These are phyloP conservation scores for Drosophila histrio DNA, from an alignment of 2,888 invertebrate genomes.

Conservation along the genomic window DNA sequence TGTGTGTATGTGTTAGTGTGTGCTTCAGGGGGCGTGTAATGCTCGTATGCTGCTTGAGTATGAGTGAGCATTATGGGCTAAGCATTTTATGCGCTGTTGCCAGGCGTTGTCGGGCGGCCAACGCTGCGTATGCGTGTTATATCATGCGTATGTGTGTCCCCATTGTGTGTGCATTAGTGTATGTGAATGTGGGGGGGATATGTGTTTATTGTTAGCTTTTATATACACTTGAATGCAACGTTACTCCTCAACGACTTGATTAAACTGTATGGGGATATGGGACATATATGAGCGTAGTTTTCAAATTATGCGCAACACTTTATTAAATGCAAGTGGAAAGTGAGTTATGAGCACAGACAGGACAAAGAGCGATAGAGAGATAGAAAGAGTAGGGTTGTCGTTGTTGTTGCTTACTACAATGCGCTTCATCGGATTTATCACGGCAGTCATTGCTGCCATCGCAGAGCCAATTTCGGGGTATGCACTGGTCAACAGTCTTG, in stretches of 20 bases:
- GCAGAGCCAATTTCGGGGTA: slow-evolving; percentile 89
- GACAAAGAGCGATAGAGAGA: slow-evolving; percentile 9
- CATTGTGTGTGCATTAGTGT: not conserved
- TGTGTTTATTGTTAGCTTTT: slow-evolving; percentile 40
- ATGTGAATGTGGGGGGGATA: not conserved
- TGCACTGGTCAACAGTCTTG: slow-evolving; percentile 88
- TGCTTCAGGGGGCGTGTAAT: slow-evolving; percentile 23
- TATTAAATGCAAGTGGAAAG: slow-evolving; percentile 52
- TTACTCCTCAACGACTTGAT: slow-evolving; percentile 63
- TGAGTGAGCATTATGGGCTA: slow-evolving; percentile 47
- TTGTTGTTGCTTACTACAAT: slow-evolving; percentile 86
- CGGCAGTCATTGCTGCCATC: slow-evolving; percentile 88
- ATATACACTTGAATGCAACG: slow-evolving; percentile 48
- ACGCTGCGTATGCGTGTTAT: slow-evolving; percentile 60
- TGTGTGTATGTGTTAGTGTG: slow-evolving; percentile 1
- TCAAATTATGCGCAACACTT: slow-evolving; percentile 70
- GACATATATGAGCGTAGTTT: slow-evolving; percentile 42
- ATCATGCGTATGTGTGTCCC: slow-evolving; percentile 10
- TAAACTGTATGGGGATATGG: slow-evolving; percentile 46
- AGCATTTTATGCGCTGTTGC: slow-evolving; percentile 60
- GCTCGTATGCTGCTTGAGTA: slow-evolving; percentile 18
- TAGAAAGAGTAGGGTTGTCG: slow-evolving; percentile 2
- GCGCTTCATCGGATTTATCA: slow-evolving; percentile 89
- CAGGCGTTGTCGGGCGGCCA: slow-evolving; percentile 46
- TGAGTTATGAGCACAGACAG: slow-evolving; percentile 37